These are phyloP conservation scores for Zelleria hepariella DNA, from an alignment of 2,888 invertebrate genomes.

Conservation along the genomic window DNA sequence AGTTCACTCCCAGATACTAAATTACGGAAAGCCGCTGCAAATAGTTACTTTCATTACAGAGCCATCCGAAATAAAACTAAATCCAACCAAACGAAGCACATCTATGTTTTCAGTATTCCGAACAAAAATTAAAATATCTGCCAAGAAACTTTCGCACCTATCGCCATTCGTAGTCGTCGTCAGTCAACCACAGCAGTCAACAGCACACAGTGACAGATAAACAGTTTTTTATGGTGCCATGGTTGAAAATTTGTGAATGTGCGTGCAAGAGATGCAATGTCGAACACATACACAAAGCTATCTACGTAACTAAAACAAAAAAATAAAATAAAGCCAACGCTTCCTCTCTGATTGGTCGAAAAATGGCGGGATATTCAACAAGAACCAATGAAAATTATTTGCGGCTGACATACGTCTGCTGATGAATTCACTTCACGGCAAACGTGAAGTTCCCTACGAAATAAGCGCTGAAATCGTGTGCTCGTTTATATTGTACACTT, in stretches of 20 bases:
- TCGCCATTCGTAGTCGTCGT: slow-evolving; percentile 13
- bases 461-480: slow-evolving; percentile 72
- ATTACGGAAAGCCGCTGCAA: not conserved
- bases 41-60: not conserved
- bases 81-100: not conserved
- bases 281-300: slow-evolving; percentile 37
- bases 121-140: slow-evolving; percentile 2
- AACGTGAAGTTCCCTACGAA: slow-evolving; percentile 66
- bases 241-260: slow-evolving; percentile 23
- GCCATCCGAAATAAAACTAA: not conserved
- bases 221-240: slow-evolving; percentile 1
- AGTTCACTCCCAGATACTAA: slow-evolving; percentile 21
- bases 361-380: slow-evolving; percentile 57
- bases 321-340: slow-evolving; percentile 53
- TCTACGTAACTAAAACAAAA: slow-evolving; percentile 56
- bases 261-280: slow-evolving; percentile 43
- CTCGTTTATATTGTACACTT: slow-evolving; percentile 51
- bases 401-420: slow-evolving; percentile 42
- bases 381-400: slow-evolving; percentile 48
- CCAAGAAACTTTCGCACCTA: slow-evolving; percentile 13
- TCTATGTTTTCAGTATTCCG: slow-evolving; percentile 1
- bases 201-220: slow-evolving; percentile 6
- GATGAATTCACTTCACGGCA: slow-evolving; percentile 49
- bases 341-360: slow-evolving; percentile 42
- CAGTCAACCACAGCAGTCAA: slow-evolving; percentile 11